phyloP scores from a whole-genome alignment of 92 coral and sea anemone species.

The Palythoa heliodiscus region DNA sequence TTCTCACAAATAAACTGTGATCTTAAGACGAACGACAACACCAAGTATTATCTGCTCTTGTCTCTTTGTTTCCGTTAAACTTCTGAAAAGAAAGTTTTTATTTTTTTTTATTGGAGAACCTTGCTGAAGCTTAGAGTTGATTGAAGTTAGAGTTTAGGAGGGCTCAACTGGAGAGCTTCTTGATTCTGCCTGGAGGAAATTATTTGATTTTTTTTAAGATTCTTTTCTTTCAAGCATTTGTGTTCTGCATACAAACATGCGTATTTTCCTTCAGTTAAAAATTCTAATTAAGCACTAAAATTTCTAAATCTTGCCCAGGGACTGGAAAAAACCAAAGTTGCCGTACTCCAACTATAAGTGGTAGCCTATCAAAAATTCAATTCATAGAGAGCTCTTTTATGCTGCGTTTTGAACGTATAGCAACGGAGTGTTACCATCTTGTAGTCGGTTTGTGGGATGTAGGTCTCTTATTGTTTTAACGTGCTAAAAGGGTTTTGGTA shows the following conservation, averaged over 20 bases:
- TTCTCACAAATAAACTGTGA: constrained; percentile 24
- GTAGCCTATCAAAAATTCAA: not conserved
- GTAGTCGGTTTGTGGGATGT: constrained; percentile 4
- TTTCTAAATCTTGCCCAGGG: not conserved
- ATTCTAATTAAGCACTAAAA: not conserved
- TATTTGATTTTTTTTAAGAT: constrained; percentile 12
- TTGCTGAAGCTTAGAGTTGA: not conserved
- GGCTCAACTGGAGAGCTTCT: not conserved
- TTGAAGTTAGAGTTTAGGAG: not conserved
- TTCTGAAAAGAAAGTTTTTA: not conserved
- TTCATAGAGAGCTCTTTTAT: not conserved
- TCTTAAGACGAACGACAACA: constrained; percentile 2
- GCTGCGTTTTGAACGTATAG: constrained; percentile 3
- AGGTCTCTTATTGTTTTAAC: not conserved
- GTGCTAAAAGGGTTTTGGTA: constrained; percentile 17
- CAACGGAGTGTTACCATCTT: constrained; percentile 34
- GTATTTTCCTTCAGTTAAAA: not conserved
- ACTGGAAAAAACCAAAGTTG: not conserved
- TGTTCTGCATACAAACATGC: constrained; percentile 4
- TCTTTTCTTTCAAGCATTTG: constrained; percentile 9
- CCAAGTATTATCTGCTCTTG: not conserved
- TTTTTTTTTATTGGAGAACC: not conserved
- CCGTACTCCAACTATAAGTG: not conserved
- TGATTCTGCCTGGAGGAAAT: not conserved
- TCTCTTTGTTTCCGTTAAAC: not conserved